Evolutionary conservation across 1,140 invertebrate species (phyloP), one percentile per base, ranked within the genome.

Genomic region (Neuroterus valhalla): DNA sequence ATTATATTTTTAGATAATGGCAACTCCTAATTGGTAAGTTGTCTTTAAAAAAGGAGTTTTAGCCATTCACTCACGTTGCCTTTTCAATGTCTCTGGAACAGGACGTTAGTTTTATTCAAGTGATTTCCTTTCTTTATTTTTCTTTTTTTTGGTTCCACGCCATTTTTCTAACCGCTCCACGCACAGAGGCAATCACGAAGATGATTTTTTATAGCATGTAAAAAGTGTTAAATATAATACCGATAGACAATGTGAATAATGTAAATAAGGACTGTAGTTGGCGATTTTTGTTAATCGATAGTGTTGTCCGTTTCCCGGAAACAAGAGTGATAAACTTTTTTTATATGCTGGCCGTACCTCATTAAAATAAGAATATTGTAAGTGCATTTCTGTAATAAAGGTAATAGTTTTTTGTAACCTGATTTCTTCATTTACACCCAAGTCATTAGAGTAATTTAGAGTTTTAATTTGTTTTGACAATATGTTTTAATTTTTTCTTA

Each of bases 311-410:
- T 26, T 55, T 62, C 21, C 31, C n/a, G 26, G 31, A 62, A 62
- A 62, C 15, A 31, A 62, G 31, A 62, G 55, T 62, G 55, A 62
- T 62, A 31, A 15, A 31, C 31, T 62, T 26, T 55, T 52, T 62
- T 62, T 62, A 38, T 62, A 62, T 62, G 55, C 31, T 62, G 31
- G 12, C 26, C 12, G 8, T 31, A 62, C 31, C 12, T 31, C n/a
- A 31, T 62, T 62, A 62, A 10, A 31, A 26, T 62, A 62, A 62
- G 23, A 44, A 11, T 44, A 15, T 68, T 44, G 43, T 44, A 68
- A 68, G 19, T 68, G 66, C 52, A 42, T 68, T 69, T 78, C 48
- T 75, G 68, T 69, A 69, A 75, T 62, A 62, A 68, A 68, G 43
- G 62, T 50, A 50, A 67, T 46, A 62, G 70, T 50, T 70, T 15